These are phyloP conservation scores for Smittia aterrima DNA, from an alignment of 2,888 invertebrate species.

Conservation along the genomic window DNA sequence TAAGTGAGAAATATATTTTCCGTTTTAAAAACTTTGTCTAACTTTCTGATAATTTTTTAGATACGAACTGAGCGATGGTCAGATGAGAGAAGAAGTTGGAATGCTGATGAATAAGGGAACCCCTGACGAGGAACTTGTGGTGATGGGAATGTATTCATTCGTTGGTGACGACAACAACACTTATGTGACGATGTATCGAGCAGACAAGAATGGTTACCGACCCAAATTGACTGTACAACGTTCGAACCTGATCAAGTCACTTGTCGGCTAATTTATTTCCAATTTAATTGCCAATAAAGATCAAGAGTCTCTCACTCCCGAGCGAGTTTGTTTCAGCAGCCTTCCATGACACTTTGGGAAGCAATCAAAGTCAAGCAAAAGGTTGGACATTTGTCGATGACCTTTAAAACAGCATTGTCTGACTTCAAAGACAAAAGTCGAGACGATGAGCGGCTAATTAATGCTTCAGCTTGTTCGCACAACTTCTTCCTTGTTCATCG, in stretches of 20 bases:
- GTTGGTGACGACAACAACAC: constrained; percentile 55
- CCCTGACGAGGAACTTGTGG: constrained; percentile 51
- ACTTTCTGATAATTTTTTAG: neutral
- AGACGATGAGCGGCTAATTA: too few species aligned
- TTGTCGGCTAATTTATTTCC: neutral
- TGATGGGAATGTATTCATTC: constrained; percentile 54
- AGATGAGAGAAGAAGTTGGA: neutral
- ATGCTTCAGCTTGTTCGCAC: too few species aligned
- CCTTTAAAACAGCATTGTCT: too few species aligned
- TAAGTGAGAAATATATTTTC: neutral
- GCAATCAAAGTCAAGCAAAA: too few species aligned
- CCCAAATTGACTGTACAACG: constrained; percentile 46
- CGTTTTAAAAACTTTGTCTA: neutral
- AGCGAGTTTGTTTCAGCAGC: too few species aligned
- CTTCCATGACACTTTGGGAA: too few species aligned
- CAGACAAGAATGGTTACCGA: constrained; percentile 59
- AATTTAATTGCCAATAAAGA: too few species aligned
- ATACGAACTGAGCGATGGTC: neutral
- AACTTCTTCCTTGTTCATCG: too few species aligned
- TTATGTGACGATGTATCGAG: constrained; percentile 55
- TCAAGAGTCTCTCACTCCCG: too few species aligned
- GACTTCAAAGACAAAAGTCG: too few species aligned
- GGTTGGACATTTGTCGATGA: too few species aligned
- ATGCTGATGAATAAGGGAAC: neutral
- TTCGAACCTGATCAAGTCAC: neutral